Percentiles rank a stretch among this genome's conserved stretches.
Evolutionary conservation across 2,113 vertebrate genomes (phyloP).

Genomic region (Centropus bengalensis): DNA sequence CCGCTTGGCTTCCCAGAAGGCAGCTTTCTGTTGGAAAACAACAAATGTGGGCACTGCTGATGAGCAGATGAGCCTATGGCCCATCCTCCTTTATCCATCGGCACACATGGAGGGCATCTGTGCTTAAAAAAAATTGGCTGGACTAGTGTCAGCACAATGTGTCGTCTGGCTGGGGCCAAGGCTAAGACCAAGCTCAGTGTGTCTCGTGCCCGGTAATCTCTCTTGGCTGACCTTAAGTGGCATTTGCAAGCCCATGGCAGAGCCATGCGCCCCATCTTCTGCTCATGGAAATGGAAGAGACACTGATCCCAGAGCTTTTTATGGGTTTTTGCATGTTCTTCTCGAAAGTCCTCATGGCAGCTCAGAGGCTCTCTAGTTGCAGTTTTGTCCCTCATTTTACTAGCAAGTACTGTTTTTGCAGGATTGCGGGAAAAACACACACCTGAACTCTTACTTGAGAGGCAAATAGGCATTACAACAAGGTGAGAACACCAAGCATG

Average conservation of each 20-base stretch:
- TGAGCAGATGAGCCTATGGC: not conserved
- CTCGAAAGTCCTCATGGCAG: not conserved
- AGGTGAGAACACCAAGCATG: not conserved
- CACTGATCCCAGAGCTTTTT: not conserved
- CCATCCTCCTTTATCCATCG: not conserved
- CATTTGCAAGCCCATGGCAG: not conserved
- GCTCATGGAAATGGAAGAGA: not conserved
- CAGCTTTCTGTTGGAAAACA: not conserved
- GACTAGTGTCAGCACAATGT: constrained; percentile 23
- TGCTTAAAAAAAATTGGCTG: constrained; percentile 23
- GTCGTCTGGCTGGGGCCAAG: not conserved
- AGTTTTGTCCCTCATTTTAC: not conserved
- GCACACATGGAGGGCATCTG: not conserved
- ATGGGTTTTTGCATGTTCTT: fast-evolving
- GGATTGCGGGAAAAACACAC: not conserved
- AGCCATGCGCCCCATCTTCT: not conserved
- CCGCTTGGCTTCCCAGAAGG: not conserved
- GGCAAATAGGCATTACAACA: fast-evolving
- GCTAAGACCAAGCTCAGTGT: constrained; percentile 22
- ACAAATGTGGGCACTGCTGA: fast-evolving
- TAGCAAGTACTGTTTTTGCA: not conserved
- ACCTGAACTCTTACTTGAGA: fast-evolving
- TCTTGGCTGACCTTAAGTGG: constrained; percentile 38
- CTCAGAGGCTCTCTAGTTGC: fast-evolving
- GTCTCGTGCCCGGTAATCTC: not conserved